A percentile compares a stretch with the other conserved stretches of the same genome.
Conservation (phyloP, 2,888 invertebrate genomes). For the Hipparchia sbordonii region DNA sequence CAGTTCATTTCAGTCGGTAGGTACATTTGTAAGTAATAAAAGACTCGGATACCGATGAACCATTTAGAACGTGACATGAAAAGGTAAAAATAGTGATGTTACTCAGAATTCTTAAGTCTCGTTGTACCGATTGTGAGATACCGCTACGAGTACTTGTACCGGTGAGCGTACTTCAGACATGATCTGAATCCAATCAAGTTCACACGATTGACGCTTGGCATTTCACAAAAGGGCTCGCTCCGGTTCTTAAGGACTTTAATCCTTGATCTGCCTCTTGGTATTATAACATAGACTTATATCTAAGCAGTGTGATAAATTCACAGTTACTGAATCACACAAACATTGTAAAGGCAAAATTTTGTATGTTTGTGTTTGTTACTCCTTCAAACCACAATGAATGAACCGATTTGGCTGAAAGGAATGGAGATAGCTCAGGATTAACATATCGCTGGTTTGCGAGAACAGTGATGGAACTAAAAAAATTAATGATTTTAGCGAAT, state of each 20-base stretch:
- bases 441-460: too few species aligned
- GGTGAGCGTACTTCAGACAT: conserved; percentile 1
- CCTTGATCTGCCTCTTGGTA: not conserved
- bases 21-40: not conserved
- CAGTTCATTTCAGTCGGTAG: not conserved
- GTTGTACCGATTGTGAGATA: not conserved
- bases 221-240: not conserved
- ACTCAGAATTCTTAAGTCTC: conserved; percentile 3
- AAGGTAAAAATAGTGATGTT: conserved; percentile 8
- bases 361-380: too few species aligned
- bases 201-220: conserved; percentile 9
- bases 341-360: too few species aligned
- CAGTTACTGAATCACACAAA: too few species aligned
- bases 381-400: too few species aligned
- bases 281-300: not conserved
- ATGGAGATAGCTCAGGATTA: too few species aligned
- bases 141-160: not conserved
- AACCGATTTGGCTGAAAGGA: too few species aligned
- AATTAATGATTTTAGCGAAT: too few species aligned
- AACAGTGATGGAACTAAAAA: too few species aligned
- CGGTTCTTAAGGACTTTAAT: not conserved
- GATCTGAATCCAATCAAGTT: conserved; percentile 13
- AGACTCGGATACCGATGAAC: too few species aligned
- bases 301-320: not conserved
- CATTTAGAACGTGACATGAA: not conserved